Evolutionary conservation across 2,113 vertebrate species (phyloP).

Genomic region (Chrysochloris asiatica): DNA sequence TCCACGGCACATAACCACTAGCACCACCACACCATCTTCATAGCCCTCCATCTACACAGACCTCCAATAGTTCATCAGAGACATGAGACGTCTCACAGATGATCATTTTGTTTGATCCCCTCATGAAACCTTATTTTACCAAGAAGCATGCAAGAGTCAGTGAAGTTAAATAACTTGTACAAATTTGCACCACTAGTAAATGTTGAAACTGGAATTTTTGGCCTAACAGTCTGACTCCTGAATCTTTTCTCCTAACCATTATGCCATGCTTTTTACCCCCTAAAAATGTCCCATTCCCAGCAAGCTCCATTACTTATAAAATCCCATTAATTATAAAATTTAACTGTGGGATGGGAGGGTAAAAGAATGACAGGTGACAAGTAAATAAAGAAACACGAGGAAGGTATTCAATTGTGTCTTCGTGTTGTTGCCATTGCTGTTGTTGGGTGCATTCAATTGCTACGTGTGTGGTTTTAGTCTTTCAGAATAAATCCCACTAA

Average conservation of each 20-base stretch:
- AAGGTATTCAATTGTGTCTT: neutral
- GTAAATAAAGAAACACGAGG: neutral
- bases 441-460: no score
- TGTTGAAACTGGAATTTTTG: neutral
- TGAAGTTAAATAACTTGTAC: no score
- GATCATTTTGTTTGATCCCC: constrained; percentile 8
- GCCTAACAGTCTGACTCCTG: neutral
- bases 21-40: no score
- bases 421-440: no score
- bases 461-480: neutral
- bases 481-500: neutral
- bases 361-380: neutral
- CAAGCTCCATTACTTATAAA: constrained; percentile 4
- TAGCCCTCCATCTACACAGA: no score
- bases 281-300: neutral
- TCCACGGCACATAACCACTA: no score
- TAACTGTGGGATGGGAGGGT: neutral
- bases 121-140: neutral
- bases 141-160: neutral
- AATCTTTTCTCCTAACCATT: neutral
- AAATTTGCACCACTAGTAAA: neutral
- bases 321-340: neutral
- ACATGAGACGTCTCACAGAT: neutral
- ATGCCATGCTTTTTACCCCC: rapidly evolving
- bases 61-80: neutral